These are phyloP conservation scores for Fragum fragum DNA, from an alignment of 2,888 invertebrate species.

Conservation along the genomic window DNA sequence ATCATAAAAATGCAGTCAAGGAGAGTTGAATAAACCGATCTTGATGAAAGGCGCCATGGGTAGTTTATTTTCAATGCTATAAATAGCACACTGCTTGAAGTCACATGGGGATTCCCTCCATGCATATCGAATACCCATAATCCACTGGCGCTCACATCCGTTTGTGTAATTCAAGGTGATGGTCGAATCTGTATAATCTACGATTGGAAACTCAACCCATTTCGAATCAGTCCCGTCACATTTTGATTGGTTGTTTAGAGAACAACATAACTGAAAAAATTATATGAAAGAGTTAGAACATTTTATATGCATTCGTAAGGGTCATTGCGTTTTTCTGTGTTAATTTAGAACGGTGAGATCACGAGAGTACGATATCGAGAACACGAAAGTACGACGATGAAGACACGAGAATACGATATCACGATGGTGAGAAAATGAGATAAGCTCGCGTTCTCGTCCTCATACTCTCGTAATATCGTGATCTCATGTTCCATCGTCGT, in stretches of 20 bases:
- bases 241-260: slow-evolving; percentile 49
- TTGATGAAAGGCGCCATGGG: slow-evolving; percentile 57
- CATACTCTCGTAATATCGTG: too few relatives aligned
- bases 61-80: slow-evolving; percentile 45
- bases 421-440: too few relatives aligned
- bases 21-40: not conserved
- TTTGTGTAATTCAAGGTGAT: slow-evolving; percentile 38
- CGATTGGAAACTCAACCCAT: slow-evolving; percentile 70
- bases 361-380: too few relatives aligned
- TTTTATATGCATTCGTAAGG: too few relatives aligned
- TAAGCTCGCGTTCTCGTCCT: too few relatives aligned
- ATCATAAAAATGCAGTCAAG: not conserved
- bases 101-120: slow-evolving; percentile 62
- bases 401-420: too few relatives aligned
- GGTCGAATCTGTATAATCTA: slow-evolving; percentile 37
- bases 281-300: not conserved
- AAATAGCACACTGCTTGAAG: slow-evolving; percentile 60
- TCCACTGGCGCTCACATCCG: slow-evolving; percentile 39
- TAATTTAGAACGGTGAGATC: too few relatives aligned
- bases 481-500: too few relatives aligned
- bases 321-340: too few relatives aligned
- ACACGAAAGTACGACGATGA: too few relatives aligned
- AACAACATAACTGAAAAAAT: slow-evolving; percentile 63
- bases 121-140: slow-evolving; percentile 57
- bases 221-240: slow-evolving; percentile 55